A percentile compares a stretch with the other conserved stretches of the same genome.
Evolutionary conservation across 2,888 invertebrate genomes (phyloP).

Genomic region (Melanophora roralis): DNA sequence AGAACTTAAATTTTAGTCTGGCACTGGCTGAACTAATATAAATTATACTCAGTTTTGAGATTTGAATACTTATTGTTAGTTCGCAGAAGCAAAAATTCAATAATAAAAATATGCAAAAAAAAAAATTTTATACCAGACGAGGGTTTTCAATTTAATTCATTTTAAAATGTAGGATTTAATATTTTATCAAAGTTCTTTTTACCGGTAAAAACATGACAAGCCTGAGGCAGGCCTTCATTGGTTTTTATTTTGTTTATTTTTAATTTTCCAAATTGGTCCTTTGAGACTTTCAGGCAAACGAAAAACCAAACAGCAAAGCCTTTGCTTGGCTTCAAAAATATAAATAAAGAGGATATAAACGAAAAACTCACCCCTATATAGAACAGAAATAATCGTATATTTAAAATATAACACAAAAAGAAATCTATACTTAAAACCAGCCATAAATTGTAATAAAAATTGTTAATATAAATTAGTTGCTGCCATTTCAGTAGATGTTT

Average conservation of each 20-base stretch:
- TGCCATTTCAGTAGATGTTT: slow-evolving; percentile 54
- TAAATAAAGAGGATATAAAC: not conserved
- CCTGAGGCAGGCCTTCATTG: slow-evolving; percentile 15
- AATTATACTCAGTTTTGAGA: too few relatives aligned
- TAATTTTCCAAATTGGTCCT: slow-evolving; percentile 56
- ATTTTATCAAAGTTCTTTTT: slow-evolving; percentile 6
- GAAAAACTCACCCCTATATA: slow-evolving; percentile 29
- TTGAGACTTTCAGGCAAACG: slow-evolving; percentile 11
- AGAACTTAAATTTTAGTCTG: slow-evolving; percentile 1
- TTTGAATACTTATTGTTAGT: too few relatives aligned
- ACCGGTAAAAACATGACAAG: slow-evolving; percentile 4
- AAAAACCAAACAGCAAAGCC: not conserved
- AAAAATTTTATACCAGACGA: not conserved
- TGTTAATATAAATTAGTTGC: slow-evolving; percentile 62
- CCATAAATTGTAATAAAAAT: slow-evolving; percentile 56
- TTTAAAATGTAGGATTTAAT: not conserved
- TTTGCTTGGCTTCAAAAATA: not conserved
- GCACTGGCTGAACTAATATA: too few relatives aligned
- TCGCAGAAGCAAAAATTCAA: too few relatives aligned
- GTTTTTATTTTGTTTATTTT: slow-evolving; percentile 59
- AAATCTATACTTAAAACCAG: slow-evolving; percentile 20
- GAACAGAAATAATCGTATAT: not conserved
- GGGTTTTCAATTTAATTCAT: not conserved
- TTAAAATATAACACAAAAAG: slow-evolving; percentile 13
- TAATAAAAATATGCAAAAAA: too few relatives aligned